Evolutionary conservation across 2,113 vertebrate genomes (phyloP).

Genomic region (Octodon degus): DNA sequence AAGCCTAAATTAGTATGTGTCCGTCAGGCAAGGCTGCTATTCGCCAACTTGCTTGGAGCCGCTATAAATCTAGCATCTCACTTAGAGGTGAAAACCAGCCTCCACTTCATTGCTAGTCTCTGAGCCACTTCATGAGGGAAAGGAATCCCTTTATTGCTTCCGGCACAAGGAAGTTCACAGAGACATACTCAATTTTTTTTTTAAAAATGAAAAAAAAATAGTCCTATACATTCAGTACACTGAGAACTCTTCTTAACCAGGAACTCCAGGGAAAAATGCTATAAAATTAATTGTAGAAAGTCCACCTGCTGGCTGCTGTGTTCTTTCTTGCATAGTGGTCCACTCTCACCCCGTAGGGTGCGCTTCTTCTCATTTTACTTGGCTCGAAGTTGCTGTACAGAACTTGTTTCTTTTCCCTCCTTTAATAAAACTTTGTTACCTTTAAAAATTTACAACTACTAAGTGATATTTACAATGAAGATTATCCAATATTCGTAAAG

Average conservation of each 20-base stretch:
- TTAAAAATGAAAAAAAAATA: not conserved
- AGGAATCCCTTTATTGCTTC: not conserved
- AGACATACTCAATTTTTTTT: not conserved
- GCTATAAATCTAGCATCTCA: constrained; percentile 68
- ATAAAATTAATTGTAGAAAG: not conserved
- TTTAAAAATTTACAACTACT: not conserved
- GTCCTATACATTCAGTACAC: not conserved
- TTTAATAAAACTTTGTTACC: not conserved
- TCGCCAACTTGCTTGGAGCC: constrained; percentile 75
- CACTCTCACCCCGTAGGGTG: not conserved
- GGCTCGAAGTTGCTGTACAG: not conserved
- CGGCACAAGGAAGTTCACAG: constrained; percentile 33
- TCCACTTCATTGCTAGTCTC: constrained; percentile 62
- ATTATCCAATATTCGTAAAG: not conserved
- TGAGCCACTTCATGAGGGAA: constrained; percentile 35
- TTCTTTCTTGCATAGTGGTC: not conserved
- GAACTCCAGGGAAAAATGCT: not conserved
- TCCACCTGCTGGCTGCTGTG: not conserved
- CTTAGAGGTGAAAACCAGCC: constrained; percentile 75
- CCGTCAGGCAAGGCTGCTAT: constrained; percentile 78
- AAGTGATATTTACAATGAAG: not conserved
- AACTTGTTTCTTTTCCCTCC: not conserved
- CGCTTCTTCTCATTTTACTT: not conserved
- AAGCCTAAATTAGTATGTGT: constrained; percentile 81
- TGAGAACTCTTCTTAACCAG: not conserved